A percentile compares a stretch with the other conserved stretches of the same genome.
phyloP scores from a whole-genome alignment of 2,888 invertebrate genomes.

The Cyclophora punctaria region DNA sequence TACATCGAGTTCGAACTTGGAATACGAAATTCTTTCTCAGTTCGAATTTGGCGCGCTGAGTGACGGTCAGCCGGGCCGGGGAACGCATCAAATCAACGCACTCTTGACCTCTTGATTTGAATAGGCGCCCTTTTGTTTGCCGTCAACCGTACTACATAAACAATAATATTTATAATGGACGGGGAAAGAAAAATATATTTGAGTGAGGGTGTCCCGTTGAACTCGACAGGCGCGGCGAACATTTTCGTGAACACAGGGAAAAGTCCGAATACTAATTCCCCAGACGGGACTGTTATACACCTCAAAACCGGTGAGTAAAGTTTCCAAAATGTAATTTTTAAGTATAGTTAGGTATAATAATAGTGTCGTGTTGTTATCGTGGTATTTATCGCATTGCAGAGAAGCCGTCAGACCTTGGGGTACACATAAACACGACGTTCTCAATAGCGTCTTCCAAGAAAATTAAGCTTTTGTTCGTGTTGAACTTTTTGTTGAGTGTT shows the following conservation, averaged over 20 bases:
- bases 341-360: too few species aligned
- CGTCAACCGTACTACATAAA: constrained; percentile 20
- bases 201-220: constrained; percentile 60
- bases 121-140: too few species aligned
- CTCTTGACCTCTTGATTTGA: constrained; percentile 5
- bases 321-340: neutral
- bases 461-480: constrained; percentile 59
- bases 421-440: constrained; percentile 65
- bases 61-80: constrained; percentile 28
- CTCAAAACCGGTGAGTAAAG: constrained; percentile 59
- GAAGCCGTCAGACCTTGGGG: constrained; percentile 60
- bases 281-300: constrained; percentile 64
- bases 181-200: constrained; percentile 56
- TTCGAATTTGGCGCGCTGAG: constrained; percentile 66
- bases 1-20: constrained; percentile 16
- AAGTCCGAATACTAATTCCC: constrained; percentile 47
- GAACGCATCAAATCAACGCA: constrained; percentile 32
- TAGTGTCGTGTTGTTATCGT: constrained; percentile 16
- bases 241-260: constrained; percentile 65
- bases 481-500: constrained; percentile 60
- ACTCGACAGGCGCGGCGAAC: constrained; percentile 58
- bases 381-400: constrained; percentile 43
- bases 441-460: constrained; percentile 70
- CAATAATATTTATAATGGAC: constrained; percentile 52
- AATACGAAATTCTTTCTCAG: constrained; percentile 25